Evolutionary conservation across 1,140 invertebrate species (phyloP), one percentile per base, ranked within the genome.

Genomic region (Lethocerus indicus): DNA sequence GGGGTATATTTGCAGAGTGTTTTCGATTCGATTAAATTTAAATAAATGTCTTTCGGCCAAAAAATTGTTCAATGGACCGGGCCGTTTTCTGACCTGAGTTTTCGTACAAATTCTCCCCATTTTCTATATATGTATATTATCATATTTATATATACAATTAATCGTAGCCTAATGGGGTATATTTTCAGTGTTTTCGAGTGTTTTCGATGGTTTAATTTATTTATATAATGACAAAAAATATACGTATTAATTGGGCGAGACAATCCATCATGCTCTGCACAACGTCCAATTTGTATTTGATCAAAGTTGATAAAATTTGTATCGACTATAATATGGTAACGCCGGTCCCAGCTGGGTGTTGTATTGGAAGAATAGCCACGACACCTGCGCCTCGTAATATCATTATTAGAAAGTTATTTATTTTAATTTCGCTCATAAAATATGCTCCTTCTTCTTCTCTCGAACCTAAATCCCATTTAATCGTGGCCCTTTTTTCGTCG

Each of bases 241-340:
- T 64, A 77, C 94, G 96, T 70, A 98, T 98, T 12, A 94, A 94
- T 69, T 96, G 97, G n/a, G n/a, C n/a, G 1, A 99, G 68, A 66
- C 94, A 98, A 59, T 98, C 90, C 92, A 98, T 98, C 89, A 98
- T 95, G 56, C 85, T 88, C 62, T 95, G 80, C 44, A 96, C 77
- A 41, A 99, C 83, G 62, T 99, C 96, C 47, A 99, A 67, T 72
- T 98, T 97, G 63, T 96, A 95, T 70, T 96, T 95, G 26, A 99
- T 93, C 0, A 64, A 98, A 98, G 62, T 98, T 98, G 2, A 99
- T 82, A 60, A 99, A 99, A 70, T 99, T 99, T 1, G 96, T 99
- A 65, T 99, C 96, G 14, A 99, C 65, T 26, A 99, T 68, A 35
- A 99, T 79, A 58, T 95, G 94, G n/a, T 65, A 94, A 99, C 1